These are phyloP conservation scores for Trissolcus japonicus DNA, from an alignment of 2,888 invertebrate genomes.

Conservation along the genomic window DNA sequence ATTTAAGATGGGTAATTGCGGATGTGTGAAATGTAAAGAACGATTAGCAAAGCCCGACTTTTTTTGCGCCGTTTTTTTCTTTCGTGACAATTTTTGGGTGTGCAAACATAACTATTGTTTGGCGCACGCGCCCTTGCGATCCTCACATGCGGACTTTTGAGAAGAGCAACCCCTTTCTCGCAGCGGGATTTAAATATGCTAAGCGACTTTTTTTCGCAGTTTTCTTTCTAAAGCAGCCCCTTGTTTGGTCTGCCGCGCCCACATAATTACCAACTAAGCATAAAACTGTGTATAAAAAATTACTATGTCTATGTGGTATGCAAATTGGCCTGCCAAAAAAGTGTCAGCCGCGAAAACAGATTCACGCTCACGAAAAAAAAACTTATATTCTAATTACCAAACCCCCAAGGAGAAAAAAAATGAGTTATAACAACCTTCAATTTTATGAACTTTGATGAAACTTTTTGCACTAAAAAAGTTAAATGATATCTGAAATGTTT, in stretches of 20 bases:
- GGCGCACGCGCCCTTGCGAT: slow-evolving; percentile 60
- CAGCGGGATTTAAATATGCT: slow-evolving; percentile 66
- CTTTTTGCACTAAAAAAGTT: no score
- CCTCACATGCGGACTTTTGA: slow-evolving; percentile 46
- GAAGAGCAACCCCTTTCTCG: slow-evolving; percentile 63
- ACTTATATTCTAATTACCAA: slow-evolving; percentile 37
- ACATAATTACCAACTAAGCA: slow-evolving; percentile 74
- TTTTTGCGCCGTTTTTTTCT: slow-evolving; percentile 32
- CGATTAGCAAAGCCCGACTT: slow-evolving; percentile 37
- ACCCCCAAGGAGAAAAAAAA: neutral
- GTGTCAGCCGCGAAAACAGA: slow-evolving; percentile 29
- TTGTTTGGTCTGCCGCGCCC: slow-evolving; percentile 75
- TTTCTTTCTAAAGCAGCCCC: slow-evolving; percentile 64
- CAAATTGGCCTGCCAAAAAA: slow-evolving; percentile 31
- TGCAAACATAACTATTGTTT: slow-evolving; percentile 72
- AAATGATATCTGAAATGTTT: no score
- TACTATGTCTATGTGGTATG: slow-evolving; percentile 31
- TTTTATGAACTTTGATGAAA: no score
- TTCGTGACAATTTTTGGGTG: slow-evolving; percentile 64
- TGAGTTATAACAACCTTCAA: neutral
- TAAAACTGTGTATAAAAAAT: slow-evolving; percentile 69
- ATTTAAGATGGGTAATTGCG: slow-evolving; percentile 27
- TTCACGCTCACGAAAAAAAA: slow-evolving; percentile 14
- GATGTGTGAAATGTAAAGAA: slow-evolving; percentile 19
- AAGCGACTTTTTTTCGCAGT: slow-evolving; percentile 64